These are phyloP conservation scores for Dynastes tityus DNA, from an alignment of 2,888 invertebrate species.

Conservation along the genomic window DNA sequence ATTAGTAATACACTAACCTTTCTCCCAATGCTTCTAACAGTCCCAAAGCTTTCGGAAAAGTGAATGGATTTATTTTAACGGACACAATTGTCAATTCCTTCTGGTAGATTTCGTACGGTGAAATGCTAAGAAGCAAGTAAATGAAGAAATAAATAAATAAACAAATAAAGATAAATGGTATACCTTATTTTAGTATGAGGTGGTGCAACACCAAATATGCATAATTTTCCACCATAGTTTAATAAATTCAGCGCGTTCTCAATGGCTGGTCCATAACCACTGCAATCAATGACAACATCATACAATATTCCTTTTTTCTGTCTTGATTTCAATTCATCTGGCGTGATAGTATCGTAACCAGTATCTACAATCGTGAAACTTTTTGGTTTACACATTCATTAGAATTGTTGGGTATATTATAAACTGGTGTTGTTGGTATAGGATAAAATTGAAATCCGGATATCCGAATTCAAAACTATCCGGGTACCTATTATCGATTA, in stretches of 20 bases:
- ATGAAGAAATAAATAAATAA: conserved; percentile 11
- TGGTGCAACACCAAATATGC: conserved; percentile 80
- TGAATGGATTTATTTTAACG: conserved; percentile 79
- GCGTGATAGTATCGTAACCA: conserved; percentile 74
- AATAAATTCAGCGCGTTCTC: conserved; percentile 76
- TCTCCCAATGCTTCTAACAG: conserved; percentile 78
- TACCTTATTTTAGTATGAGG: conserved; percentile 71
- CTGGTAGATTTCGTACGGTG: conserved; percentile 76
- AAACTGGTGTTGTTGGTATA: too few species aligned
- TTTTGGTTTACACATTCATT: too few species aligned
- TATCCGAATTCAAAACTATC: too few species aligned
- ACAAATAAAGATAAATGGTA: background rate
- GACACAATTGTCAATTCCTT: conserved; percentile 79
- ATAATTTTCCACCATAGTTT: conserved; percentile 77
- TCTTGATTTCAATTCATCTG: conserved; percentile 71
- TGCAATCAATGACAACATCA: conserved; percentile 81
- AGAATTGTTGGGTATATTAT: too few species aligned
- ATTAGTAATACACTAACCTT: conserved; percentile 65
- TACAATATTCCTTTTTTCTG: conserved; percentile 68
- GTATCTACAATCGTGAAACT: conserved; percentile 70
- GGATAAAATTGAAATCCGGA: too few species aligned
- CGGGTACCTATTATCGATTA: too few species aligned
- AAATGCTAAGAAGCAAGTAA: conserved; percentile 69
- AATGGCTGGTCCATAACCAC: conserved; percentile 81
- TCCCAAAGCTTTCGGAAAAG: conserved; percentile 77